Evolutionary conservation across 2,797 vertebrate genomes (phyloP).

Genomic region (Propithecus perrieri): DNA sequence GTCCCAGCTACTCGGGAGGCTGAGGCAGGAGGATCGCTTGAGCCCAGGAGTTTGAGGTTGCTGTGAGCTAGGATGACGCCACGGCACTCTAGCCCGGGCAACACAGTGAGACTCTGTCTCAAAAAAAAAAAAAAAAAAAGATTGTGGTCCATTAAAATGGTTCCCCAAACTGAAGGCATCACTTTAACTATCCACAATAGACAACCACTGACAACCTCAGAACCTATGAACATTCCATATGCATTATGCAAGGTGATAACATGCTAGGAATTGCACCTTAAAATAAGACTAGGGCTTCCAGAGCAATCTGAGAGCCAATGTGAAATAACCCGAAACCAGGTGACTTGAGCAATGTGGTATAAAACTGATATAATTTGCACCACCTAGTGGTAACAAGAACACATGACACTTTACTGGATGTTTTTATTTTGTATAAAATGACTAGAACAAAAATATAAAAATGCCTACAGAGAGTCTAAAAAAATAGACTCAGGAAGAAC

Average conservation of each 20-base stretch:
- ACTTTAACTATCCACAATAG: constrained; percentile 21
- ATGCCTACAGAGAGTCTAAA: constrained; percentile 15
- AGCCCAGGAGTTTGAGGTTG: too few relatives aligned
- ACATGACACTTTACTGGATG: constrained; percentile 51
- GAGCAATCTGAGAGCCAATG: constrained; percentile 2
- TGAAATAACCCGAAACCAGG: constrained; percentile 40
- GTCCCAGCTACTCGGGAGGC: too few relatives aligned
- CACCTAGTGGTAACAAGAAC: constrained; percentile 71
- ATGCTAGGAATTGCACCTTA: not conserved
- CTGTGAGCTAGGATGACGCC: too few relatives aligned
- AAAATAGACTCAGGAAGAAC: not conserved
- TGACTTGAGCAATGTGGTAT: not conserved
- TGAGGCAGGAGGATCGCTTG: too few relatives aligned
- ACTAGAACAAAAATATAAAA: constrained; percentile 25
- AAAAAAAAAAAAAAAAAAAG: too few relatives aligned
- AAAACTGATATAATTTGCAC: constrained; percentile 44
- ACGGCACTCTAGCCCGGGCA: too few relatives aligned
- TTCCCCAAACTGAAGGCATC: constrained; percentile 5
- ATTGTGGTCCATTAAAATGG: not conserved
- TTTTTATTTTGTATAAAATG: constrained; percentile 63
- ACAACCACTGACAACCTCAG: not conserved
- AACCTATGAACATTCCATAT: not conserved
- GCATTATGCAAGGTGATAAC: not conserved
- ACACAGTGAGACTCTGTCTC: too few relatives aligned
- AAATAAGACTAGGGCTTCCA: constrained; percentile 1